These are phyloP conservation scores for Caerostris extrusa DNA, from an alignment of 1,140 invertebrate species.

Conservation along the genomic window DNA sequence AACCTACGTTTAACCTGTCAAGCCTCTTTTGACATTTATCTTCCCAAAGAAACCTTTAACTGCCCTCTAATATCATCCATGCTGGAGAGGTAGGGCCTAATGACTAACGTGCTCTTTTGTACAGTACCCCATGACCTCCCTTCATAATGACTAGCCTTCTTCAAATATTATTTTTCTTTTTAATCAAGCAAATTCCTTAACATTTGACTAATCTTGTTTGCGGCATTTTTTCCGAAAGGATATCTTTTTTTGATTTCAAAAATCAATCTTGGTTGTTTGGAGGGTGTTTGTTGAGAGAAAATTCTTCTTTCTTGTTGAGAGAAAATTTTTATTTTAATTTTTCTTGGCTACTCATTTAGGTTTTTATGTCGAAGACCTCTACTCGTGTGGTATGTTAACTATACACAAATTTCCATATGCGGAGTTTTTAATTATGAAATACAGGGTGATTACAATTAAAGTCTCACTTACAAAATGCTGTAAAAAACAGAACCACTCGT, in stretches of 20 bases:
- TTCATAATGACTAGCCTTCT: too few relatives aligned
- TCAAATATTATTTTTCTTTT: not conserved
- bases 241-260: not conserved
- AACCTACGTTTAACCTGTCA: too few relatives aligned
- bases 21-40: not conserved
- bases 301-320: not conserved
- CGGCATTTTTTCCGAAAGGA: not conserved
- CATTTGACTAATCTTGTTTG: conserved; percentile 9
- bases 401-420: too few relatives aligned
- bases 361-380: too few relatives aligned
- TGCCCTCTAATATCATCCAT: conserved; percentile 21
- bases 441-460: too few relatives aligned
- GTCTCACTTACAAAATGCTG: too few relatives aligned
- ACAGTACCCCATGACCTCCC: not conserved
- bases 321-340: not conserved
- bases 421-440: too few relatives aligned
- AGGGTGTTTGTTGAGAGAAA: not conserved
- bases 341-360: not conserved
- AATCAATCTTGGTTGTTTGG: not conserved
- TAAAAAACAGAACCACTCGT: too few relatives aligned
- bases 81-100: not conserved
- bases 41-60: not conserved
- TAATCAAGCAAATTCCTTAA: not conserved
- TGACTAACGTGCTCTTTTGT: not conserved
- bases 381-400: too few relatives aligned